phyloP scores from a whole-genome alignment of 2,797 vertebrate genomes.

The Peromyscus melanophrys region DNA sequence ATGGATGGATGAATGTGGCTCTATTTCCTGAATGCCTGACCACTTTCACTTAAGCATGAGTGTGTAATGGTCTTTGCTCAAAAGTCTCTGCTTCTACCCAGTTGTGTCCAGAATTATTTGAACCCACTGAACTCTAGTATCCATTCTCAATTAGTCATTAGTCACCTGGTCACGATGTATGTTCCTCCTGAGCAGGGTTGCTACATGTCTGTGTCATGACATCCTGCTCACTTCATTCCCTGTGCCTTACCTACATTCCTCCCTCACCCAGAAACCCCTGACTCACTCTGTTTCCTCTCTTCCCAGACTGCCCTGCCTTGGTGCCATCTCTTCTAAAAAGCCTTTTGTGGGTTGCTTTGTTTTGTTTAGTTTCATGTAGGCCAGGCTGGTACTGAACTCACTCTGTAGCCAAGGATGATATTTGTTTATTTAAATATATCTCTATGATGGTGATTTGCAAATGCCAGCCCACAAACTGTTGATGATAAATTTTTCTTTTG shows the following conservation, averaged over 20 bases:
- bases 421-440: neutral
- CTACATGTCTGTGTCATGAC: neutral
- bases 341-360: neutral
- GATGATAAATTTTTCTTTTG: conserved; percentile 18
- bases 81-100: conserved; percentile 11
- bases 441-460: conserved; percentile 9
- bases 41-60: conserved; percentile 21
- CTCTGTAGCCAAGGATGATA: neutral
- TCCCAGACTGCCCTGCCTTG: neutral
- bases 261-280: conserved; percentile 48
- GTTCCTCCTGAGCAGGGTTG: neutral
- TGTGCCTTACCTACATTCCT: neutral
- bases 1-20: neutral
- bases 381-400: neutral
- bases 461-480: neutral
- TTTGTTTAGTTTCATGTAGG: neutral
- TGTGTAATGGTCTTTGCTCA: neutral
- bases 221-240: neutral
- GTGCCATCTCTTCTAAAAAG: neutral
- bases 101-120: neutral
- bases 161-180: neutral
- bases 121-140: neutral
- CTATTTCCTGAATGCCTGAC: neutral
- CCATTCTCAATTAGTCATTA: conserved; percentile 21
- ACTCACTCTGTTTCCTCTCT: conserved; percentile 15